Conservation (phyloP, 2,888 invertebrate species). For the Drosophila kokeensis region DNA sequence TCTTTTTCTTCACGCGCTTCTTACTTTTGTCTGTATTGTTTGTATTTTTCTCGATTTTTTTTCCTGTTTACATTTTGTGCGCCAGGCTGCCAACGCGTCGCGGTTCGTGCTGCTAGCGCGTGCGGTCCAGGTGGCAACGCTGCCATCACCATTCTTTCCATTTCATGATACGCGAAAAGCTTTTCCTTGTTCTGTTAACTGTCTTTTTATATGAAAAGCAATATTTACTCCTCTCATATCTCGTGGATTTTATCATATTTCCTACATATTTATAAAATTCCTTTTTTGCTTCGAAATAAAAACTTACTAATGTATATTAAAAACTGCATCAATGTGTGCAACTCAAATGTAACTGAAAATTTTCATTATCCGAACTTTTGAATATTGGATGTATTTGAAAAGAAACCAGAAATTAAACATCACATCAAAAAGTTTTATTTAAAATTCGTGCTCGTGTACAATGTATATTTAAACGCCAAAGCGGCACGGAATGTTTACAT, state of each 20-base stretch:
- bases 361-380: not conserved
- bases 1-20: constrained; percentile 65
- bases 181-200: not conserved
- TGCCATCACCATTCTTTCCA: not conserved
- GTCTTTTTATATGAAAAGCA: not conserved
- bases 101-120: constrained; percentile 25
- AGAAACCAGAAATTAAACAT: constrained; percentile 25
- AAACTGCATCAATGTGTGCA: not conserved
- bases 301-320: not conserved
- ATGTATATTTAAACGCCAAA: constrained; percentile 32
- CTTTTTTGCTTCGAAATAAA: too few relatives aligned
- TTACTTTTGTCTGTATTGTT: constrained; percentile 78
- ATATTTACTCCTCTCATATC: not conserved
- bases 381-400: not conserved
- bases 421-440: constrained; percentile 58
- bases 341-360: not conserved
- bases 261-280: not conserved
- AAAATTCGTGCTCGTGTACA: constrained; percentile 57
- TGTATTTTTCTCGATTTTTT: constrained; percentile 79
- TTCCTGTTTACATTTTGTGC: constrained; percentile 74
- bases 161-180: constrained; percentile 21
- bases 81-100: constrained; percentile 46
- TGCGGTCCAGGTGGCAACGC: constrained; percentile 54
- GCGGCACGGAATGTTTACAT: constrained; percentile 70
- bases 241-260: not conserved